These are phyloP conservation scores for Callorhinus ursinus DNA, from an alignment of 2,113 vertebrate species.

Conservation along the genomic window DNA sequence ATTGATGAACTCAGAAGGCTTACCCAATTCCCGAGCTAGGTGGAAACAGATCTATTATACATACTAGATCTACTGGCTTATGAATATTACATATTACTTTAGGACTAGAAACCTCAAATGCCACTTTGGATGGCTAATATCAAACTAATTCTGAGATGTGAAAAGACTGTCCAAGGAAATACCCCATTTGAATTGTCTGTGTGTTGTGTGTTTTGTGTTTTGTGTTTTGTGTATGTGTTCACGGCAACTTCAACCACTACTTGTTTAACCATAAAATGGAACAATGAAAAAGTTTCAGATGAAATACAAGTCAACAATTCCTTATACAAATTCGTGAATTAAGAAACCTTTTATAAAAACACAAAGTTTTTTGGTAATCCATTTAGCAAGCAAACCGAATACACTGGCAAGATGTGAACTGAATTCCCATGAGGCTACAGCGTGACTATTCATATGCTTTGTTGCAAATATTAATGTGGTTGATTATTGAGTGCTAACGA, in stretches of 20 bases:
- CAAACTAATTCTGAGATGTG: neutral
- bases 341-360: neutral
- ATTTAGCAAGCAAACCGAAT: neutral
- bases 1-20: conserved; percentile 22
- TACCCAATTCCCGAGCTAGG: neutral
- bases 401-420: neutral
- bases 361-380: neutral
- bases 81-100: neutral
- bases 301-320: neutral
- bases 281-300: conserved; percentile 11
- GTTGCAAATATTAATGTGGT: neutral
- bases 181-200: neutral
- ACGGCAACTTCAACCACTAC: neutral
- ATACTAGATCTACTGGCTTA: neutral
- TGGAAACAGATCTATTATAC: neutral
- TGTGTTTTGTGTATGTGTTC: neutral
- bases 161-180: neutral
- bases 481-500: neutral
- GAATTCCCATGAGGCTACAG: neutral
- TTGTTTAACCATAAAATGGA: conserved; percentile 13
- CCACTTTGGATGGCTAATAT: neutral
- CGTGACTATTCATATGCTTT: neutral
- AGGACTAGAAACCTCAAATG: neutral
- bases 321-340: neutral
- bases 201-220: neutral